Evolutionary conservation across 2,797 vertebrate genomes (phyloP), one percentile per base, ranked within the genome.

Genomic region (Coilia nasus): DNA sequence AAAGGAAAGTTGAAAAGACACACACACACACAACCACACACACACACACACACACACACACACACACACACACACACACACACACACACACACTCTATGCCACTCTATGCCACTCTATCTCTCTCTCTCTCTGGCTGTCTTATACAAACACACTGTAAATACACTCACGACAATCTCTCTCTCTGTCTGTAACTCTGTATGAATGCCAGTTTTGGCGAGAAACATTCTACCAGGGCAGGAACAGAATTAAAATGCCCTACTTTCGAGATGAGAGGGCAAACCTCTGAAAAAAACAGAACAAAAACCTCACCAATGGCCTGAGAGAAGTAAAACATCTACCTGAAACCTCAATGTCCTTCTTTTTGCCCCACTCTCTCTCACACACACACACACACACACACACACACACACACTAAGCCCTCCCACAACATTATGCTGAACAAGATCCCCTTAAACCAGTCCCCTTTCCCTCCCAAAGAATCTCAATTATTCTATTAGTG

Each of bases 401-500:
- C 35, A 81, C 75, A n/a, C 71, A 67, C 28, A 0, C 25, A 15
- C 64, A 31, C 25, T 14, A 25, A 25, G 23, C n/a, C 14, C 62
- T 67, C 23, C 23, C 62, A 17, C 11, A 62, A 25, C 60, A 41
- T 41, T 35, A 75, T 12, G 0, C 2, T 75, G 67, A 75, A 15
- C 31, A 75, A 31, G 6, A 7, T 23, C 14, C 12, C 9, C 7
- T 54, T 56, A 23, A 28, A 54, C 50, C 50, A 54, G 1, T 31
- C 25, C 67, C 31, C 28, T 75, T 41, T 35, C 67, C 67, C 31
- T 75, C 47, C 41, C 17, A 50, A 80, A 75, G 54, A 83, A 83
- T 86, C 81, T 50, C 71, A 84, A 87, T 87, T 67, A 83, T 84
- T 87, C 83, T 83, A 85, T 87, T 84, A 82, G 7, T n/a, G 80